Conservation (phyloP, 30 jellyfish, hydroid and myxozoan genomes). For the Nemopilema nomurai region DNA sequence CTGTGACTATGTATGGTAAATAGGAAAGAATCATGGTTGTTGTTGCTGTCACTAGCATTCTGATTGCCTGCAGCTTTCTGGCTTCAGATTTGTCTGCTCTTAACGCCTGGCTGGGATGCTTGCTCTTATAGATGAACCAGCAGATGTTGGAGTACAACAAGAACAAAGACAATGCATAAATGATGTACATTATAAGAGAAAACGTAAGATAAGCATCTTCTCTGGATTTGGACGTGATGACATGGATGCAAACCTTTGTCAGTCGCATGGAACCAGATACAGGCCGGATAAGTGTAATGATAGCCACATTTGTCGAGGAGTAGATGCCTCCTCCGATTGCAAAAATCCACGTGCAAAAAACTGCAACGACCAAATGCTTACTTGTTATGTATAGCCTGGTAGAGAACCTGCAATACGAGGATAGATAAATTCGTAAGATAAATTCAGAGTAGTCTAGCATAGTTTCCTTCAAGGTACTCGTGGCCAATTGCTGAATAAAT, state of each 20-base stretch:
- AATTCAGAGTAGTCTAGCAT: too few relatives aligned
- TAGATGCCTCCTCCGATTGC: slow-evolving; percentile 56
- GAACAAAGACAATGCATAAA: slow-evolving; percentile 45
- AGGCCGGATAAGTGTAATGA: slow-evolving; percentile 62
- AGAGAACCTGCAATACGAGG: slow-evolving; percentile 11
- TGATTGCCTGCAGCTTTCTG: slow-evolving; percentile 67
- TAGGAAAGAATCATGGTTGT: slow-evolving; percentile 41
- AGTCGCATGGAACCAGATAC: slow-evolving; percentile 31
- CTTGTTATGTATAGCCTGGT: slow-evolving; percentile 31
- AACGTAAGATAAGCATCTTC: slow-evolving; percentile 54
- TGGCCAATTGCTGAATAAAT: too few relatives aligned
- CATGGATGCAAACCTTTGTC: slow-evolving; percentile 58
- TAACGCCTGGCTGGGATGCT: slow-evolving; percentile 36
- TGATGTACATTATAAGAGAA: slow-evolving; percentile 23
- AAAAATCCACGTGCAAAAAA: slow-evolving; percentile 34
- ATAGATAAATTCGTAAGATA: neutral
- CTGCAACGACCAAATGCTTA: slow-evolving; percentile 38
- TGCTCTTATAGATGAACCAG: neutral
- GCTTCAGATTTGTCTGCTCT: slow-evolving; percentile 12
- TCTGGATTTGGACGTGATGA: slow-evolving; percentile 21
- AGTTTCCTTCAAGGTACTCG: too few relatives aligned
- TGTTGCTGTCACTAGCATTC: slow-evolving; percentile 67
- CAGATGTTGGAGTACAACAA: slow-evolving; percentile 41
- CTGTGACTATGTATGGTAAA: slow-evolving; percentile 61
- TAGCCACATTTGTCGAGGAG: slow-evolving; percentile 52